Evolutionary conservation across 1,140 invertebrate genomes (phyloP).

Genomic region (Anoplolepis gracilipes): DNA sequence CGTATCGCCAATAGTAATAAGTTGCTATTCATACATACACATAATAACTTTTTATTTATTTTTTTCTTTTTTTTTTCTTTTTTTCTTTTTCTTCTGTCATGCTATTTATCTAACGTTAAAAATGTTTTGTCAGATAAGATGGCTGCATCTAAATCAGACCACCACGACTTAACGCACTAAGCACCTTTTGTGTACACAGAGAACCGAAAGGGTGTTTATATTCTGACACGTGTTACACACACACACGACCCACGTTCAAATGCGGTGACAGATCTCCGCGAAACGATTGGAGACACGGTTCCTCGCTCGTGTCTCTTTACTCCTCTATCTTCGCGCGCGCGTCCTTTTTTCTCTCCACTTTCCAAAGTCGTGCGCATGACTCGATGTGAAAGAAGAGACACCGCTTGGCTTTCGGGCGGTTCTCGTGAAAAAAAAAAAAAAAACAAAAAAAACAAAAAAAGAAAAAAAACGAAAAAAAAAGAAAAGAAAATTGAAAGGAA

Average conservation of each 20-base stretch:
- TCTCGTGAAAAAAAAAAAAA: slow-evolving; percentile 29
- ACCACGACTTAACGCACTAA: slow-evolving; percentile 72
- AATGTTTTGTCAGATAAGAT: slow-evolving; percentile 80
- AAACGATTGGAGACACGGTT: slow-evolving; percentile 62
- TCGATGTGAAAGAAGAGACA: slow-evolving; percentile 56
- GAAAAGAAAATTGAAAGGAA: slow-evolving; percentile 21
- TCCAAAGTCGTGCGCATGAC: slow-evolving; percentile 63
- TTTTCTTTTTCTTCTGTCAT: slow-evolving; percentile 14
- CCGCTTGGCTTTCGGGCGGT: slow-evolving; percentile 6
- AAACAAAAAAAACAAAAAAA: slow-evolving; percentile 47
- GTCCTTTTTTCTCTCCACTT: slow-evolving; percentile 62
- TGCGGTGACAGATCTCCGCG: slow-evolving; percentile 64
- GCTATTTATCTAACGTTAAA: slow-evolving; percentile 72
- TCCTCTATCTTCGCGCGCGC: slow-evolving; percentile 43
- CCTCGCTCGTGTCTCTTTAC: slow-evolving; percentile 55
- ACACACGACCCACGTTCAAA: slow-evolving; percentile 40
- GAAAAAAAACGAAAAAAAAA: slow-evolving; percentile 46
- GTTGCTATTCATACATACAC: slow-evolving; percentile 31
- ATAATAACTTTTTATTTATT: slow-evolving; percentile 18
- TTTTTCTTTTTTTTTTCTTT: neutral
- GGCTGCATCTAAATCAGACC: slow-evolving; percentile 77
- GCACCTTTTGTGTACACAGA: slow-evolving; percentile 62
- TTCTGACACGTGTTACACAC: slow-evolving; percentile 61
- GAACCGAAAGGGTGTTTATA: slow-evolving; percentile 67
- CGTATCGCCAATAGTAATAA: neutral